Base-by-base conservation (phyloP, 2,888 invertebrate species). In the Callimorpha dominula region DNA sequence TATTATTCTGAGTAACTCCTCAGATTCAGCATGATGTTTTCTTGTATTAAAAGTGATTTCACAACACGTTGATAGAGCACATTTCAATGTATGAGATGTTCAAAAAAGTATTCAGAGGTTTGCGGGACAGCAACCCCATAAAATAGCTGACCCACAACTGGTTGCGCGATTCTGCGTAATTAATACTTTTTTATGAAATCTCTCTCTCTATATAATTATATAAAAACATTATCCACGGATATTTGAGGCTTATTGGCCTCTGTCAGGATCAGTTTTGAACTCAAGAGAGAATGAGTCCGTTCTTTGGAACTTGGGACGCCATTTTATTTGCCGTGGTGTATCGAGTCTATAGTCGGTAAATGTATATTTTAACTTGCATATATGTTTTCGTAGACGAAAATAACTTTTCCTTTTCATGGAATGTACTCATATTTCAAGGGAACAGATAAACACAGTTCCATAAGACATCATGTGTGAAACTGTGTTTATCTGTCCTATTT, bases 401-500 rank as follows among this genome's bases (percentile, higher is more conserved):
- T 60, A 31, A 60, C 20, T 31, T 60, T 5, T 31, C 12, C 20
- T 60, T 60, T 60, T 31, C 20, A 31, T 31, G 60, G 31, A 31
- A 60, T 20, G 12, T 57, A 20, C 54, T 54, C 57, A 1, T 31
- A 60, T 60, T 60, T 31, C 57, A 5, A 60, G 31, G 14, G 31
- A 60, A 60, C 60, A 60, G 60, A 60, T 60, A 31, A 60, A 60
- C 60, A 57, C 57, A 31, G 63, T 64, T 68, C 79, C 75, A 78
- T 54, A 71, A 76, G 73, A 65, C 68, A 31, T 31, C 31, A 67
- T 54, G 54, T 66, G n/a, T 70, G 62, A 14, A 52, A 6, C 43
- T 77, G 68, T 86, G 83, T 86, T 87, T 84, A 83, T 82, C 73
- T 82, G 86, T 81, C 72, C 85, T 80, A 87, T 81, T 85, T 85